These are phyloP conservation scores for Copidosoma aretas DNA, from an alignment of 2,888 invertebrate genomes.

Conservation along the genomic window DNA sequence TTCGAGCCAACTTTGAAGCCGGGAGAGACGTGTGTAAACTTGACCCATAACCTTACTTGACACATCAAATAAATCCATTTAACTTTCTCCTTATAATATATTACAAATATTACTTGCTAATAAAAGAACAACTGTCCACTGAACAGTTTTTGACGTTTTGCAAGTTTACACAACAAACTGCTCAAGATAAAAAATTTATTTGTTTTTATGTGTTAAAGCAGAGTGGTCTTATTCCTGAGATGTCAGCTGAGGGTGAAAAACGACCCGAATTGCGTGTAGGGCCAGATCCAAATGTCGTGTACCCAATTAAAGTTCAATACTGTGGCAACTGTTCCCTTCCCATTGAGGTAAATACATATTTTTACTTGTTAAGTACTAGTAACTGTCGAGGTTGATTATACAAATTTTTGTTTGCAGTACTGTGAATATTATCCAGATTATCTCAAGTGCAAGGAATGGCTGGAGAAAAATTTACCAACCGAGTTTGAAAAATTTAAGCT, in stretches of 20 bases:
- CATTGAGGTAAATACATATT: slow-evolving; percentile 73
- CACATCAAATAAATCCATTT: slow-evolving; percentile 18
- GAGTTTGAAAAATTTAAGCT: slow-evolving; percentile 90
- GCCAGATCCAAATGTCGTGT: slow-evolving; percentile 76
- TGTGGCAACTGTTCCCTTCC: slow-evolving; percentile 95
- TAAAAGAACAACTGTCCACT: background rate
- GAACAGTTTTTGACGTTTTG: background rate
- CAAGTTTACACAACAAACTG: background rate
- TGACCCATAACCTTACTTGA: slow-evolving; percentile 23
- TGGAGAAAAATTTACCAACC: slow-evolving; percentile 91
- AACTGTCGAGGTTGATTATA: too few species aligned
- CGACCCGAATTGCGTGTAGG: slow-evolving; percentile 62
- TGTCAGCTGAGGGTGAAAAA: slow-evolving; percentile 53
- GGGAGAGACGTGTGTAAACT: slow-evolving; percentile 11
- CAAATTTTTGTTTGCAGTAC: slow-evolving; percentile 69
- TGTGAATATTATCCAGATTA: slow-evolving; percentile 98
- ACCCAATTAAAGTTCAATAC: slow-evolving; percentile 85
- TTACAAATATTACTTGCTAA: background rate
- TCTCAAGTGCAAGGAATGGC: slow-evolving; percentile 96
- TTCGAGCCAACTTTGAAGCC: background rate
- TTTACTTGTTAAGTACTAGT: background rate
- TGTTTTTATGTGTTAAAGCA: background rate
- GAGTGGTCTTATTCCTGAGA: slow-evolving; percentile 40
- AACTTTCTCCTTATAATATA: slow-evolving; percentile 10
- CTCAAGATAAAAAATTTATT: slow-evolving; percentile 1